Conservation (phyloP, 2,888 invertebrate species). For the Apocheima hispidaria region DNA sequence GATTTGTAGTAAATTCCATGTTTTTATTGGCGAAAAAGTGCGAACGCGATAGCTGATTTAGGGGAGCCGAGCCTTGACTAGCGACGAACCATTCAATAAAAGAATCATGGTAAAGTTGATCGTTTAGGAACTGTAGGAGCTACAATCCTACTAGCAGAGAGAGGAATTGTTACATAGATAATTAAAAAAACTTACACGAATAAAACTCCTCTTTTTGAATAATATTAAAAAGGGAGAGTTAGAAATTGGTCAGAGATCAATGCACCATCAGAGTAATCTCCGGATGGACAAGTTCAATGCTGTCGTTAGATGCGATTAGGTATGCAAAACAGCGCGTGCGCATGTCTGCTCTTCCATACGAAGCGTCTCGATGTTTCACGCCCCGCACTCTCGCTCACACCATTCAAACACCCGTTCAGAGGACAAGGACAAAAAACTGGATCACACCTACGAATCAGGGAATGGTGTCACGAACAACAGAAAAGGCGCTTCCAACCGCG, state of each 20-base stretch:
- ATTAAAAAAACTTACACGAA: not conserved
- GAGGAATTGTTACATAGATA: not conserved
- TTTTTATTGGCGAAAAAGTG: too few relatives aligned
- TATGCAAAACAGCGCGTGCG: constrained; percentile 71
- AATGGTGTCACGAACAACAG: constrained; percentile 85
- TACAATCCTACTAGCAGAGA: not conserved
- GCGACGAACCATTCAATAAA: too few relatives aligned
- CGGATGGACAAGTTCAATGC: constrained; percentile 76
- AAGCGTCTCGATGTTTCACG: constrained; percentile 66
- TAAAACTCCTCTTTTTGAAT: not conserved
- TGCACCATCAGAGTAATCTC: constrained; percentile 66
- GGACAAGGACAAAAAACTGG: constrained; percentile 66
- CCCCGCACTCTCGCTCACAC: constrained; percentile 60
- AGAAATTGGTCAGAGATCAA: constrained; percentile 45
- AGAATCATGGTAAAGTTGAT: too few relatives aligned
- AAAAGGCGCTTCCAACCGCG: constrained; percentile 70
- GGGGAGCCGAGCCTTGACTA: too few relatives aligned
- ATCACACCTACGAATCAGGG: constrained; percentile 77
- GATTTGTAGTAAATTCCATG: too few relatives aligned
- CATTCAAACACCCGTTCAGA: constrained; percentile 30
- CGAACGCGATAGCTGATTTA: too few relatives aligned
- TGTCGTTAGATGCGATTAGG: constrained; percentile 68
- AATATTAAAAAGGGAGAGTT: constrained; percentile 17
- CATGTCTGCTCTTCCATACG: constrained; percentile 74
- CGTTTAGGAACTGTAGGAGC: too few relatives aligned